A percentile compares a stretch with the other conserved stretches of the same genome.
These are phyloP conservation scores for Siphlonurus alternatus DNA, from an alignment of 2,888 invertebrate genomes.

Conservation along the genomic window DNA sequence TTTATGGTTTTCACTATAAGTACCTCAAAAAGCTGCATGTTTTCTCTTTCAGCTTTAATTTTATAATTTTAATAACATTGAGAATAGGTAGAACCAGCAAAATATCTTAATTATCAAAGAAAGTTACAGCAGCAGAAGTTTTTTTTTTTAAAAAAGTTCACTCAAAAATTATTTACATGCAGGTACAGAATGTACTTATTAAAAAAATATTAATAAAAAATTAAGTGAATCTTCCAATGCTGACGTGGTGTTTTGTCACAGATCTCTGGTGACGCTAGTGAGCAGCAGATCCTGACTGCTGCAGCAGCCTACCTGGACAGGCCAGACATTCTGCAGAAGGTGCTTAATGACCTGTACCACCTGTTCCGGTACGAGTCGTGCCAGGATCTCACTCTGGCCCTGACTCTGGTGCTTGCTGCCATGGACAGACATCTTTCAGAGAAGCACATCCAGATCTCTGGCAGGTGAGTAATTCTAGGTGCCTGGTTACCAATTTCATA, in stretches of 20 bases:
- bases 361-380: conserved; percentile 71
- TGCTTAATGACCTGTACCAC: conserved; percentile 82
- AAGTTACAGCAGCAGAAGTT: too few species aligned
- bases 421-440: conserved; percentile 78
- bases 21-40: too few species aligned
- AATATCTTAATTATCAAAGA: too few species aligned
- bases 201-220: too few species aligned
- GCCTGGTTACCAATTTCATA: conserved; percentile 2
- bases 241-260: too few species aligned
- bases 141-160: too few species aligned
- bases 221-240: too few species aligned
- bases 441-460: conserved; percentile 83
- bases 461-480: conserved; percentile 40
- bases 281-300: conserved; percentile 76
- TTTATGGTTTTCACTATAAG: too few species aligned
- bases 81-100: too few species aligned
- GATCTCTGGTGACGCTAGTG: conserved; percentile 84
- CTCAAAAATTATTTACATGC: too few species aligned
- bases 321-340: conserved; percentile 61
- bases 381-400: conserved; percentile 52
- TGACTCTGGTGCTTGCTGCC: conserved; percentile 68
- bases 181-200: too few species aligned
- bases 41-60: background rate
- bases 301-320: conserved; percentile 70
- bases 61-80: too few species aligned